A percentile compares a stretch with the other conserved stretches of the same genome.
phyloP scores from a whole-genome alignment of 2,888 invertebrate species.

The Kuschelorhynchus macadamiae region DNA sequence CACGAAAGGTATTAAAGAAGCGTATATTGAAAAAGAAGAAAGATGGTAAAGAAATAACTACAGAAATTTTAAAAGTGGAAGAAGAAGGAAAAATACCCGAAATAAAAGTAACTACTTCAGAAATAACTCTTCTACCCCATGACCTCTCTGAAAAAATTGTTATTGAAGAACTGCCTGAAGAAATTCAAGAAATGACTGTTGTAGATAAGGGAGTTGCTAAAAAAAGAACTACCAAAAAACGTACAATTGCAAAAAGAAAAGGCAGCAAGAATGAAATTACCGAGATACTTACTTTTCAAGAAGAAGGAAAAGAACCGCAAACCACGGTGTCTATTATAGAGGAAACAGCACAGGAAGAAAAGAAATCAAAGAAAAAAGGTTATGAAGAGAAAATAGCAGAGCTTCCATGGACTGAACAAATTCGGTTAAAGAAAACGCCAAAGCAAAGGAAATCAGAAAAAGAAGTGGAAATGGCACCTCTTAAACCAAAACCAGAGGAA shows the following conservation, averaged over 20 bases:
- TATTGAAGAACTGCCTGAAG: conserved; percentile 56
- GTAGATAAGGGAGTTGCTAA: conserved; percentile 62
- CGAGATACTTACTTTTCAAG: conserved; percentile 61
- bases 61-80: conserved; percentile 65
- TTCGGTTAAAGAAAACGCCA: conserved; percentile 55
- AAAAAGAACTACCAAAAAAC: conserved; percentile 58
- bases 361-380: conserved; percentile 27
- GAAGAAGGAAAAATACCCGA: conserved; percentile 61
- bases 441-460: not conserved
- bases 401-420: conserved; percentile 64
- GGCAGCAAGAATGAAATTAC: conserved; percentile 58
- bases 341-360: conserved; percentile 52
- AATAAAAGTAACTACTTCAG: conserved; percentile 58
- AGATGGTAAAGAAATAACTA: conserved; percentile 68
- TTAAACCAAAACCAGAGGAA: conserved; percentile 50
- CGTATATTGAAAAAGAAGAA: conserved; percentile 69
- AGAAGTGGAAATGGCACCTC: not conserved
- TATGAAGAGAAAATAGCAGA: conserved; percentile 58
- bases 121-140: conserved; percentile 58
- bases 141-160: conserved; percentile 25
- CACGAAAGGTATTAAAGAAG: conserved; percentile 63
- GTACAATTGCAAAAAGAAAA: conserved; percentile 58
- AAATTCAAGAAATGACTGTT: conserved; percentile 49
- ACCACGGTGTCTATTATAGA: conserved; percentile 57
- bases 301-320: conserved; percentile 62